Conservation (phyloP, 2,797 vertebrate species). For the Phalanger gymnotis region DNA sequence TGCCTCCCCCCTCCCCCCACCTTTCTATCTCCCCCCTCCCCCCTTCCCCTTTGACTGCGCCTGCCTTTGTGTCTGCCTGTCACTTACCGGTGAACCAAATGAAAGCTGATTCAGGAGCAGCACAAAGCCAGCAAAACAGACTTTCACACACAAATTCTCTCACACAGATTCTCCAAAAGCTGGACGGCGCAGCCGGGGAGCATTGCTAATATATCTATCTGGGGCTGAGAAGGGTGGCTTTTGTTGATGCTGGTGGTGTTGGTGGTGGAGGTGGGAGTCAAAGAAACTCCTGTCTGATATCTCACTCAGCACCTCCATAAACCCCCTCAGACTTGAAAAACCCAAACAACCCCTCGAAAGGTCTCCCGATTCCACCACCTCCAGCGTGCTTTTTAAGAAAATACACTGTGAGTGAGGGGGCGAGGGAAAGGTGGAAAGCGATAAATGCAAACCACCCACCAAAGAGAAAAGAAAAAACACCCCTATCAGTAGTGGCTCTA, state of each 20-base stretch:
- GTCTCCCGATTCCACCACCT: background rate
- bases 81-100: slow-evolving; percentile 87
- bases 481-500: background rate
- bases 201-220: background rate
- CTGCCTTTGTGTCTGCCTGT: slow-evolving; percentile 92
- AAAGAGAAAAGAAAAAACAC: background rate
- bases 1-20: slow-evolving; percentile 68
- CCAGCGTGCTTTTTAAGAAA: slow-evolving; percentile 31
- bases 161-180: background rate
- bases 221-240: slow-evolving; percentile 51
- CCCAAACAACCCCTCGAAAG: background rate
- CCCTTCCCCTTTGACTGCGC: slow-evolving; percentile 82
- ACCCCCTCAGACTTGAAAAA: slow-evolving; percentile 44
- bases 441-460: background rate
- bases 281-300: slow-evolving; percentile 53
- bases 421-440: background rate
- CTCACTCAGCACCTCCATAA: slow-evolving; percentile 44
- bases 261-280: background rate
- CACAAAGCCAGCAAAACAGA: slow-evolving; percentile 87
- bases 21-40: background rate
- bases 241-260: background rate
- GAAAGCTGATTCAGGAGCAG: slow-evolving; percentile 86
- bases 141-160: slow-evolving; percentile 78
- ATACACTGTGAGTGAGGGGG: background rate
- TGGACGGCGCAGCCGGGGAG: background rate